Percentiles rank a stretch among this genome's conserved stretches.
Evolutionary conservation across 1,140 invertebrate species (phyloP).

Genomic region (Caenorhabditis latens): DNA sequence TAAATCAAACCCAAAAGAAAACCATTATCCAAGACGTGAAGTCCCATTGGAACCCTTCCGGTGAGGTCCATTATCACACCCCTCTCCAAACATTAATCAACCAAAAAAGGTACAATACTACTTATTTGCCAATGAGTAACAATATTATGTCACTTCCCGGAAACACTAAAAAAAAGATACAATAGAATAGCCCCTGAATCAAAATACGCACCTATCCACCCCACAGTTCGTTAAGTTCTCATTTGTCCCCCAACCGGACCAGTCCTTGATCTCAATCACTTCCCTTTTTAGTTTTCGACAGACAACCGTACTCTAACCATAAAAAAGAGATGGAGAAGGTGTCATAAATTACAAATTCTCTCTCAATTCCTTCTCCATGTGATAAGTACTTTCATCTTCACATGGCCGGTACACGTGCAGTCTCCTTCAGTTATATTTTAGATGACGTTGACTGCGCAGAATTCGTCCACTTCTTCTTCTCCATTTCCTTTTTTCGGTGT

Average conservation of each 20-base stretch:
- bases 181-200: not conserved
- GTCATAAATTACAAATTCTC: constrained; percentile 12
- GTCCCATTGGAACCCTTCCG: no score
- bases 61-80: no score
- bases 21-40: no score
- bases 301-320: constrained; percentile 4
- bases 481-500: not conserved
- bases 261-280: not conserved
- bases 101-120: no score
- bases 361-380: not conserved
- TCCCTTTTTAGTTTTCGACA: not conserved
- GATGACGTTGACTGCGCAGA: constrained; percentile 15
- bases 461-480: constrained; percentile 36
- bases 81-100: no score
- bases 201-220: not conserved
- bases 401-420: constrained; percentile 27
- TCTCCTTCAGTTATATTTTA: not conserved
- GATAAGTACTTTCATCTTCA: constrained; percentile 54
- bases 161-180: not conserved
- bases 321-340: not conserved
- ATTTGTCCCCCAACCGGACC: not conserved
- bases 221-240: constrained; percentile 41
- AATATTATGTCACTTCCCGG: not conserved
- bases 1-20: no score
- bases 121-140: no score